These are phyloP conservation scores for Parnassius apollo DNA, from an alignment of 2,888 invertebrate species.

Conservation along the genomic window DNA sequence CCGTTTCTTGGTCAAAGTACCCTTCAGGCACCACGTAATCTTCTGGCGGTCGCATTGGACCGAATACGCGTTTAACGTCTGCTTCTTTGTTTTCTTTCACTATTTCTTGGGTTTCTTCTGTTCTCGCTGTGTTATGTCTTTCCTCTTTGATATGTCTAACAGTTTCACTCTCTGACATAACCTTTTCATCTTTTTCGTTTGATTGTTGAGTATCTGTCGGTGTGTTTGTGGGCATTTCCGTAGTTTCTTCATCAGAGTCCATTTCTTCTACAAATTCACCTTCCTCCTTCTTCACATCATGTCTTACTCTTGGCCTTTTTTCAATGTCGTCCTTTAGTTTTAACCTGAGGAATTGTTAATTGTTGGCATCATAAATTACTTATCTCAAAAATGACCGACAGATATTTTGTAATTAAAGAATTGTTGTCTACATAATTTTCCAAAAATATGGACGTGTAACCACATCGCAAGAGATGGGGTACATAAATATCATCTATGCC, in stretches of 20 bases:
- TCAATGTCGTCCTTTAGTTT: constrained; percentile 72
- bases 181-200: constrained; percentile 27
- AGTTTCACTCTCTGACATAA: constrained; percentile 16
- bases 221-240: constrained; percentile 28
- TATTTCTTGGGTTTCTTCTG: constrained; percentile 19
- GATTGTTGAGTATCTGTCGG: constrained; percentile 4
- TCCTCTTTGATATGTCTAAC: constrained; percentile 20
- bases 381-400: too few relatives aligned
- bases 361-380: background rate
- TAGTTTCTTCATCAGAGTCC: constrained; percentile 61
- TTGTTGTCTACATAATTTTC: too few relatives aligned
- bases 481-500: too few relatives aligned
- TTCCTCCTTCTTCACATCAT: constrained; percentile 49
- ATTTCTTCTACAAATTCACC: constrained; percentile 78
- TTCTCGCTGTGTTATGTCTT: constrained; percentile 7
- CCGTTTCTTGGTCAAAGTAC: constrained; percentile 68
- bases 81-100: constrained; percentile 26
- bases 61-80: constrained; percentile 54
- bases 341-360: constrained; percentile 46
- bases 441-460: too few relatives aligned
- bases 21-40: constrained; percentile 70
- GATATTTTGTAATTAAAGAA: too few relatives aligned
- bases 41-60: constrained; percentile 75
- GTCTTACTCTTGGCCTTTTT: constrained; percentile 47
- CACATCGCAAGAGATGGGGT: too few relatives aligned